Evolutionary conservation across 2,888 invertebrate species (phyloP), one percentile per base, ranked within the genome.

Genomic region (Pasiphila rectangulata): DNA sequence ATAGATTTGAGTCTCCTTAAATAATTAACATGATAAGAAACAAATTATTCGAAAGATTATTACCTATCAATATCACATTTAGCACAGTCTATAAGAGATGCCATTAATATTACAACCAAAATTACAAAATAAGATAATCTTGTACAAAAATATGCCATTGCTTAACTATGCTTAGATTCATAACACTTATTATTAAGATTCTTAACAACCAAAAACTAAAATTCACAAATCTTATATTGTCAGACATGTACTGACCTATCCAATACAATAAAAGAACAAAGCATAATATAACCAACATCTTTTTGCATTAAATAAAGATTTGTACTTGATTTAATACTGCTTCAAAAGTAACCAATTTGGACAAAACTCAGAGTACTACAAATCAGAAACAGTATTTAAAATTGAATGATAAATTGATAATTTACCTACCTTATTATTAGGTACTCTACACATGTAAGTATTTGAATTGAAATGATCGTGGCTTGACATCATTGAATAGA

Each of bases 51-150:
- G 54, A 63, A 66, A 68, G 67, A 59, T 69, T 70, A 64, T 67
- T 67, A 69, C 45, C 72, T 67, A 75, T 69, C 71, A 71, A 72
- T 79, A 79, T 79, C 79, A 79, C 79, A 79, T 74, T 63, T 64
- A 68, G 66, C 71, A 77, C 79, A 79, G 79, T 79, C 79, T 76
- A 74, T 67, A 69, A 60, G 72, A 74, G 71, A 75, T 74, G 69
- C 68, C 72, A 61, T 69, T 69, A 61, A 70, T 52, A 66, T 64
- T 73, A 72, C 67, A 77, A 76, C 67, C 70, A 65, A 75, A 67
- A 60, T 61, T 61, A 65, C 57, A 61, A 65, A 63, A 53, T 45
- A 57, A 59, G 53, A 53, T 53, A 54, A 57, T 59, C 57, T 56
- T 57, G 41, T 68, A 70, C 50, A 71, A 70, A 72, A 68, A 72